phyloP scores from a whole-genome alignment of 2,797 vertebrate species.

The Cossypha caffra region DNA sequence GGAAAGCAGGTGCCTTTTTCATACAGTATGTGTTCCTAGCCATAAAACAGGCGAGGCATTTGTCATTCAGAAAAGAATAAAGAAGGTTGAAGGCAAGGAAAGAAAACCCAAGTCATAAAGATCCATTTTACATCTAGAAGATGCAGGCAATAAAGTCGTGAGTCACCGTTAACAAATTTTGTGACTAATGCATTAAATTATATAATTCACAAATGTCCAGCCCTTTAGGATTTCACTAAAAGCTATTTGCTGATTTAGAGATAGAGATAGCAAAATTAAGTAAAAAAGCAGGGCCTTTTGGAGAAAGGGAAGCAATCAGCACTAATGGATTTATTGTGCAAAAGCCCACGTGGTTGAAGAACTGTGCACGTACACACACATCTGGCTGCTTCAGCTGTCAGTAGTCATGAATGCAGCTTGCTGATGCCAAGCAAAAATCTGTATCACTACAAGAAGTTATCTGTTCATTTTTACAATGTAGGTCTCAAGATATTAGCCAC shows the following conservation, averaged over 20 bases:
- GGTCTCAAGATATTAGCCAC: not conserved
- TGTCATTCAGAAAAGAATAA: not conserved
- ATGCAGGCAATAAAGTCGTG: not conserved
- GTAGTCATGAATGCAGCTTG: not conserved
- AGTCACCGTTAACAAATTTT: constrained; percentile 39
- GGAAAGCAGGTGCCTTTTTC: not conserved
- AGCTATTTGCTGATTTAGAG: constrained; percentile 17
- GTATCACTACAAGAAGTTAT: not conserved
- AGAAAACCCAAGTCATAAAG: not conserved
- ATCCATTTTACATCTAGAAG: not conserved
- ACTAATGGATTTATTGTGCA: constrained; percentile 41
- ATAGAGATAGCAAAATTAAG: constrained; percentile 1
- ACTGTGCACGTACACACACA: not conserved
- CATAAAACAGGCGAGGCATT: not conserved
- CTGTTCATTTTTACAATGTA: not conserved
- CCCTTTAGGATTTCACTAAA: constrained; percentile 13
- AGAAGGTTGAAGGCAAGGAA: not conserved
- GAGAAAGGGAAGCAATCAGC: constrained; percentile 14
- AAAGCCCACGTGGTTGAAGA: not conserved
- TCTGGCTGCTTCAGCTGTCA: constrained; percentile 46
- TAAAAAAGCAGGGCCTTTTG: constrained; percentile 15
- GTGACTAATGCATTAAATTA: constrained; percentile 22
- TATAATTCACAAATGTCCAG: not conserved
- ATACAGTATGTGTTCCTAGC: not conserved
- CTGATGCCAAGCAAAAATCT: constrained; percentile 23